Evolutionary conservation across 2,113 vertebrate genomes (phyloP).

Genomic region (Indicator indicator): DNA sequence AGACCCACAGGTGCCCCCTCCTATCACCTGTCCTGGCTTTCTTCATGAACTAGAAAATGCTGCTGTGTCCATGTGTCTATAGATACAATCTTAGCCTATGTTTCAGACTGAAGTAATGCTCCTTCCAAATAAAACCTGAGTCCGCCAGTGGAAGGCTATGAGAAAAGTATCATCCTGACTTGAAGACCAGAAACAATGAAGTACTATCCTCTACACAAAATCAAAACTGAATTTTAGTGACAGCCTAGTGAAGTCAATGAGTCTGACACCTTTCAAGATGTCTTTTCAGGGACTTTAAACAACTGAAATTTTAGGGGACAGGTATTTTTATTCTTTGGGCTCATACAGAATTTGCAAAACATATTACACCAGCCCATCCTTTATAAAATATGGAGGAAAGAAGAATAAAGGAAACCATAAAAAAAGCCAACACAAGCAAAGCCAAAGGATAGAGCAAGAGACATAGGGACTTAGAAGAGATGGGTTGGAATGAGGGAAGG

Average conservation of each 20-base stretch:
- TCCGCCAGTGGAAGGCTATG: background rate
- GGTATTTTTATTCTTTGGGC: background rate
- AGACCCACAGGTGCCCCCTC: background rate
- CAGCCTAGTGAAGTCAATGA: background rate
- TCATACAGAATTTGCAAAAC: background rate
- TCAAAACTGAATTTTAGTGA: background rate
- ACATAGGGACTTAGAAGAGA: background rate
- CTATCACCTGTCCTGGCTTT: background rate
- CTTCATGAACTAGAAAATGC: background rate
- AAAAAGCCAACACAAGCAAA: background rate
- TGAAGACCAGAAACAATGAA: background rate
- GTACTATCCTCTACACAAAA: background rate
- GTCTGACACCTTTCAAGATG: background rate
- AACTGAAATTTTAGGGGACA: background rate
- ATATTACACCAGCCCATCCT: background rate
- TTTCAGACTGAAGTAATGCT: background rate
- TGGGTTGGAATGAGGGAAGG: background rate
- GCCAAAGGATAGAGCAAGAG: background rate
- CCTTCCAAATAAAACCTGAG: background rate
- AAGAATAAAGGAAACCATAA: background rate
- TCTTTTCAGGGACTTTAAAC: background rate
- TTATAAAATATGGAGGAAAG: background rate
- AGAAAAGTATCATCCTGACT: background rate
- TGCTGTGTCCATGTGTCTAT: background rate
- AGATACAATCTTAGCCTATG: background rate